A percentile compares a stretch with the other conserved stretches of the same genome.
Evolutionary conservation across 2,113 vertebrate genomes (phyloP).

Genomic region (Psephotus haematonotus): DNA sequence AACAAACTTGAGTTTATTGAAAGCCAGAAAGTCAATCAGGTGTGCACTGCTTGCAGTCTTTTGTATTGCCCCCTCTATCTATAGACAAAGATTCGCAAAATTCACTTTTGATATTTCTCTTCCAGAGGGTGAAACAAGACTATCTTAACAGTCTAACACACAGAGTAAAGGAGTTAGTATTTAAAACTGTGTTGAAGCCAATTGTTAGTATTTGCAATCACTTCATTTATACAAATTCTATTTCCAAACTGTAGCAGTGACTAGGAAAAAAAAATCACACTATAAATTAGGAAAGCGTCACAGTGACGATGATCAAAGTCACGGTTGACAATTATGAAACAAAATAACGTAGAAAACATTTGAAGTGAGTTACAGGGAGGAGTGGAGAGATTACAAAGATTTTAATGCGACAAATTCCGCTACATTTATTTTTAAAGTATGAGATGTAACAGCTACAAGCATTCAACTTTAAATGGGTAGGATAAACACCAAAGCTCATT

Average conservation of each 20-base stretch:
- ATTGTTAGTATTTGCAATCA: not conserved
- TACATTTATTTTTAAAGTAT: not conserved
- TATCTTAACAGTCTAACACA: not conserved
- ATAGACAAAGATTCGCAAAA: not conserved
- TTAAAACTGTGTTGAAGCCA: not conserved
- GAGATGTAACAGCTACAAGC: not conserved
- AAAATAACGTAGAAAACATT: not conserved
- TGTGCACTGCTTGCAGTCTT: not conserved
- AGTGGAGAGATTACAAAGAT: not conserved
- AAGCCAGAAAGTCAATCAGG: not conserved
- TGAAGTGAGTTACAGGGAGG: not conserved
- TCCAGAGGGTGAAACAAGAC: not conserved
- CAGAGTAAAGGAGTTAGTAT: not conserved
- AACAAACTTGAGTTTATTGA: not conserved
- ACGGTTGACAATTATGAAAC: not conserved
- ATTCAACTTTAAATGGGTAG: not conserved
- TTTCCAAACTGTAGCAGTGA: not conserved
- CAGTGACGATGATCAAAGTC: not conserved
- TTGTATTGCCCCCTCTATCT: accelerated
- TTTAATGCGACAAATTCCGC: not conserved
- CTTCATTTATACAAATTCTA: not conserved
- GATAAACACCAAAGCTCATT: not conserved
- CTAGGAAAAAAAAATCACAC: not conserved
- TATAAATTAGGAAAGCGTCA: not conserved
- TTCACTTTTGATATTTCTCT: not conserved